Evolutionary conservation across 2,797 vertebrate genomes (phyloP).

Genomic region (Picus viridis): DNA sequence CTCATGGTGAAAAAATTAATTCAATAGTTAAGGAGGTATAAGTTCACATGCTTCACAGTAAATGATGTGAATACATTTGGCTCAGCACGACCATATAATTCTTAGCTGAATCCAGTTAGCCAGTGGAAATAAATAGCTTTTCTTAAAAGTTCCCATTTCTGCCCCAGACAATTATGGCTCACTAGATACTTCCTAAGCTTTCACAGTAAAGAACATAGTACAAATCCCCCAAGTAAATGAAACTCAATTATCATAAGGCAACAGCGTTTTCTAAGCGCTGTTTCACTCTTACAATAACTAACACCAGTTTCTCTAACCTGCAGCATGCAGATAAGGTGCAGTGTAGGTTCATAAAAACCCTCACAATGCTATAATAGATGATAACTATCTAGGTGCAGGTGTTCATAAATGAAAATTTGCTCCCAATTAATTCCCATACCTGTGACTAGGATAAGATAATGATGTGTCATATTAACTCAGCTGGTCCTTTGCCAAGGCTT

Average conservation of each 20-base stretch:
- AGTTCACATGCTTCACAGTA: background rate
- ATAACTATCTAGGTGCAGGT: background rate
- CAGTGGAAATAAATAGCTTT: background rate
- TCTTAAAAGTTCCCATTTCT: background rate
- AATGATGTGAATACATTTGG: background rate
- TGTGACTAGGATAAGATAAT: background rate
- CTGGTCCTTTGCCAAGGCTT: background rate
- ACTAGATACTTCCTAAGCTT: background rate
- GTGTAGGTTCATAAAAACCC: background rate
- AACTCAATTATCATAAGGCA: background rate
- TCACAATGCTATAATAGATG: background rate
- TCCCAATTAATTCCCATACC: background rate
- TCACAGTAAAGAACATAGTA: background rate
- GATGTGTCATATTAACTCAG: background rate
- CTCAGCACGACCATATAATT: background rate
- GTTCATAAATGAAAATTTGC: background rate
- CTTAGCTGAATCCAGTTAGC: background rate
- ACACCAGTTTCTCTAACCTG: background rate
- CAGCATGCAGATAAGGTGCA: background rate
- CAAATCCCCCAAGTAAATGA: background rate
- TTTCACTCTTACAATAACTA: background rate
- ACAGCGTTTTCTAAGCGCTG: background rate
- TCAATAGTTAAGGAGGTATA: background rate
- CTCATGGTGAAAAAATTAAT: background rate
- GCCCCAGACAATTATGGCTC: background rate